Percentiles rank a stretch among this genome's conserved stretches.
Evolutionary conservation across 1,140 invertebrate species (phyloP).

Genomic region (Drosophila baimaii): DNA sequence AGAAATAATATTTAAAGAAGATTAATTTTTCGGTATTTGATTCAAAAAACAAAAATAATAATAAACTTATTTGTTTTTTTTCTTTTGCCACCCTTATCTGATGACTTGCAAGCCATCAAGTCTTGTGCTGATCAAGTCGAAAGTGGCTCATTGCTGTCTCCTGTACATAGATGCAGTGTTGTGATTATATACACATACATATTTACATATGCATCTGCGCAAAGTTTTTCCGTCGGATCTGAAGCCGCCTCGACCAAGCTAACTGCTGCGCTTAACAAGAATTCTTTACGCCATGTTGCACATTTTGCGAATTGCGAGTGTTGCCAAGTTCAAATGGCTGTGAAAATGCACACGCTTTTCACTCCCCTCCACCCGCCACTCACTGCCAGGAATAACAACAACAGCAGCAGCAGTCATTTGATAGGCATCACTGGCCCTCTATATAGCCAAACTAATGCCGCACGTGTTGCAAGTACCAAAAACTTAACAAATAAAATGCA

Average conservation of each 20-base stretch:
- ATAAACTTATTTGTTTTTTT: too few relatives aligned
- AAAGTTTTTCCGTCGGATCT: slow-evolving; percentile 50
- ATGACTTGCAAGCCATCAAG: neutral
- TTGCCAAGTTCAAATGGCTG: slow-evolving; percentile 79
- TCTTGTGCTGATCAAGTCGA: neutral
- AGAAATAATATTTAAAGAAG: neutral
- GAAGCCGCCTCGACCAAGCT: slow-evolving; percentile 39
- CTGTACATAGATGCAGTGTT: slow-evolving; percentile 1
- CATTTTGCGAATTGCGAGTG: slow-evolving; percentile 73
- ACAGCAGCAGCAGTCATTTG: slow-evolving; percentile 30
- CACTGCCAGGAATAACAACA: neutral
- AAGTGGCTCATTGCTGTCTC: neutral
- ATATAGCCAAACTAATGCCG: slow-evolving; percentile 24
- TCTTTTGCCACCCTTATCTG: neutral
- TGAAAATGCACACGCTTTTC: slow-evolving; percentile 71
- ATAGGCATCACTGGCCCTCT: slow-evolving; percentile 34
- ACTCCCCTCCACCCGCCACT: neutral
- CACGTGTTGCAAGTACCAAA: slow-evolving; percentile 33
- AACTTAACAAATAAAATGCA: slow-evolving; percentile 20
- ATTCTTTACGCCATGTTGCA: slow-evolving; percentile 74
- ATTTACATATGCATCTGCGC: slow-evolving; percentile 12
- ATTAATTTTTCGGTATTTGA: too few relatives aligned
- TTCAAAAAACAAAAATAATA: too few relatives aligned
- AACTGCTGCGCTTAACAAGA: slow-evolving; percentile 76
- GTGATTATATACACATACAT: slow-evolving; percentile 6